A percentile compares a stretch with the other conserved stretches of the same genome.
These are phyloP conservation scores for Azorinus chamasolen DNA, from an alignment of 2,888 invertebrate species.

Conservation along the genomic window DNA sequence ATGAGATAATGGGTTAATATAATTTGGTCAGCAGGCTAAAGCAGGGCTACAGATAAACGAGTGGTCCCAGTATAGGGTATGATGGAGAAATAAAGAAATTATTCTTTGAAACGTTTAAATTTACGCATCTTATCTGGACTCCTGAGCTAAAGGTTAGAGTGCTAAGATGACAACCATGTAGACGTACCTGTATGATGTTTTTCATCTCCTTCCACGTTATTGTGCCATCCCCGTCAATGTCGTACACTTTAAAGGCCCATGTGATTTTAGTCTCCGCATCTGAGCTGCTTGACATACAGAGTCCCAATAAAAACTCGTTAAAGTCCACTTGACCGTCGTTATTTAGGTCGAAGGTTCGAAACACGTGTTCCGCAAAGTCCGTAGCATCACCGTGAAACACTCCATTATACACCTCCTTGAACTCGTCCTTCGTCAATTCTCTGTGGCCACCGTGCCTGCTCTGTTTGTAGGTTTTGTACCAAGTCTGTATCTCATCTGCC, in stretches of 20 bases:
- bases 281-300: conserved; percentile 61
- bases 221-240: conserved; percentile 67
- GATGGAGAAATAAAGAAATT: too few species aligned
- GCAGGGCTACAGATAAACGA: too few species aligned
- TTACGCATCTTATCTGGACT: too few species aligned
- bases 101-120: too few species aligned
- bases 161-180: too few species aligned
- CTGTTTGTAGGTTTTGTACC: conserved; percentile 47
- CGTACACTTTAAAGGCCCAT: conserved; percentile 72
- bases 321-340: conserved; percentile 66
- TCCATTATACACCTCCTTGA: conserved; percentile 62
- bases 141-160: too few species aligned
- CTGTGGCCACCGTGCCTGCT: conserved; percentile 48
- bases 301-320: conserved; percentile 66
- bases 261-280: conserved; percentile 62
- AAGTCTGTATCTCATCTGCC: conserved; percentile 52
- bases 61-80: too few species aligned
- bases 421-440: conserved; percentile 57
- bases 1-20: too few species aligned
- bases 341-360: conserved; percentile 67
- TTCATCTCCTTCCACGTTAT: conserved; percentile 68
- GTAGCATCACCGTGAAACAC: conserved; percentile 61
- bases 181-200: conserved; percentile 60
- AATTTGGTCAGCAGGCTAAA: too few species aligned
- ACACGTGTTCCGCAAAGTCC: conserved; percentile 69